phyloP scores from a whole-genome alignment of 2,888 invertebrate genomes.

The Synergus laeviventris region DNA sequence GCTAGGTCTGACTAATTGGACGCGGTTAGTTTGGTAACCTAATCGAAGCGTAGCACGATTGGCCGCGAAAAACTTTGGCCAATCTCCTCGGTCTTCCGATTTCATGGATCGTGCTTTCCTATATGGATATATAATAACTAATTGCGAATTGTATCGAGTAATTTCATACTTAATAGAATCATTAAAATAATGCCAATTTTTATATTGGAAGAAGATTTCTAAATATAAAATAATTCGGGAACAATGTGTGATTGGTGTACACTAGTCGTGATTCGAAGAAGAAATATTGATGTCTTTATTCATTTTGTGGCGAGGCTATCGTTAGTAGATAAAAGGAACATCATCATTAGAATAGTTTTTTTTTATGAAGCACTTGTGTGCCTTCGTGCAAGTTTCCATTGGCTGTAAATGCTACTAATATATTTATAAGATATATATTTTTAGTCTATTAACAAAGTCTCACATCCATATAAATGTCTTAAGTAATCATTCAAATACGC shows the following conservation, averaged over 20 bases:
- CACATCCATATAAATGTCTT: no score
- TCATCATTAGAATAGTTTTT: neutral
- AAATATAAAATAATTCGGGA: neutral
- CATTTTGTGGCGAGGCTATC: neutral
- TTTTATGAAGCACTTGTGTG: neutral
- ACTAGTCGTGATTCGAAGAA: neutral
- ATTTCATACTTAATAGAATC: neutral
- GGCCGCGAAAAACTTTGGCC: conserved; percentile 25
- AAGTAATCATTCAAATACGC: neutral
- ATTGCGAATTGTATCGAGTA: neutral
- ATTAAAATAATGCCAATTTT: neutral
- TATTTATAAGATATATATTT: no score
- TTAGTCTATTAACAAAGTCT: no score
- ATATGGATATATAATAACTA: neutral
- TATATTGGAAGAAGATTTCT: no score
- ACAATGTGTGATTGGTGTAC: neutral
- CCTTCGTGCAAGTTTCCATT: no score
- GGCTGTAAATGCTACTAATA: no score
- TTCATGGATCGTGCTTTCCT: conserved; percentile 10
- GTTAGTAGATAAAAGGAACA: neutral
- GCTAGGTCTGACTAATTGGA: conserved; percentile 37
- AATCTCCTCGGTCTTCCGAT: conserved; percentile 12
- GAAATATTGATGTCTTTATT: neutral
- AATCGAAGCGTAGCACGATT: conserved; percentile 26
- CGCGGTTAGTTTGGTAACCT: conserved; percentile 27